Percentiles rank a stretch among this genome's conserved stretches.
These are phyloP conservation scores for Argyra leucocephala DNA, from an alignment of 2,888 invertebrate species.

Conservation along the genomic window DNA sequence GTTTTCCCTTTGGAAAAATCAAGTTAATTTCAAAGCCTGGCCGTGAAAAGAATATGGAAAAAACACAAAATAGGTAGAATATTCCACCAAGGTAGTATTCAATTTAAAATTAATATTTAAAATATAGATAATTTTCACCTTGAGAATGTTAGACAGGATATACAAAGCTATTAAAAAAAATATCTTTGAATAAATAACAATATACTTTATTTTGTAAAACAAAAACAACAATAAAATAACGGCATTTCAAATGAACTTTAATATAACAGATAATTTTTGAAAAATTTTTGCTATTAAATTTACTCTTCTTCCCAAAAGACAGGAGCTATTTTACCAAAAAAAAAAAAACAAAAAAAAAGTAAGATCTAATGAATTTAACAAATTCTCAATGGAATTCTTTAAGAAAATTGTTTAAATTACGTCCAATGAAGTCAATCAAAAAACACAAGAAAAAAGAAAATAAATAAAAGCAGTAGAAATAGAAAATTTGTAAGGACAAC, in stretches of 20 bases:
- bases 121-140: too few species aligned
- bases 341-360: background rate
- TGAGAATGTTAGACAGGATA: too few species aligned
- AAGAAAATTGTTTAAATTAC: background rate
- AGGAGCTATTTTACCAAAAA: background rate
- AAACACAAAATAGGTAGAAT: too few species aligned
- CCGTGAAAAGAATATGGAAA: too few species aligned
- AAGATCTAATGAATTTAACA: background rate
- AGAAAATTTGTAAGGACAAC: background rate
- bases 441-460: background rate
- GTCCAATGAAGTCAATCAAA: slow-evolving; percentile 3
- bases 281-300: background rate
- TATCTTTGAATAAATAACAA: too few species aligned
- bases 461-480: background rate
- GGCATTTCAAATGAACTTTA: background rate
- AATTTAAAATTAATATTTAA: too few species aligned
- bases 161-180: too few species aligned
- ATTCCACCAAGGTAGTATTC: too few species aligned
- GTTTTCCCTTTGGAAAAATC: too few species aligned
- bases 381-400: background rate
- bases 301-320: background rate
- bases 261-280: background rate
- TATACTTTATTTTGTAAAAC: too few species aligned
- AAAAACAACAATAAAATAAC: background rate
- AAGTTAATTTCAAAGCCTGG: too few species aligned